Evolutionary conservation across 1,140 invertebrate species (phyloP), one percentile per base, ranked within the genome.

Genomic region (Armadillidium nasatum): DNA sequence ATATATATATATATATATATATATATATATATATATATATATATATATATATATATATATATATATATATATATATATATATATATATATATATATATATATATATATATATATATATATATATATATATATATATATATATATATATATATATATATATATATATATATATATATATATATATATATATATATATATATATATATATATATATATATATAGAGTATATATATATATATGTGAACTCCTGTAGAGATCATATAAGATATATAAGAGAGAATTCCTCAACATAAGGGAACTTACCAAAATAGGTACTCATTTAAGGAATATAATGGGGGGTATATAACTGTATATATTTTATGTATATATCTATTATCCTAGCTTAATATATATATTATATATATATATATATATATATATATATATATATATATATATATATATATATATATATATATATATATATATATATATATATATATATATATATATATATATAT

Each of bases 1-100:
- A 68, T 68, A 68, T 68, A 68, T 68, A 68, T 68, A 68, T 68
- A 68, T 68, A 21, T 68, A 68, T 68, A 21, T 68, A 68, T 68
- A 19, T 68, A 68, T 68, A 68, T 68, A 68, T 68, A 21, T 21
- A 68, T 68, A 19, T 68, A 68, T 68, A 68, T 68, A 68, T 68
- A 68, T 68, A 21, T 68, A 68, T 33, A 33, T 15, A 68, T n/a
- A 19, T n/a, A 68, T n/a, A 68, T 21, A 68, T 19, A 68, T 21
- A 19, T 19, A 19, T 19, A 68, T 68, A 68, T 68, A 68, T 68
- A 68, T 68, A 11, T 21, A 68, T 68, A 19, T 68, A 68, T 68
- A 15, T 68, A 68, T 68, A 68, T 68, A 68, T 68, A 68, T 68
- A 68, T 68, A 21, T 21, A 68, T 68, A 68, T 68, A 68, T 68